Evolutionary conservation across 2,797 vertebrate genomes (phyloP), one percentile per base, ranked within the genome.

Genomic region (Carduelis carduelis): DNA sequence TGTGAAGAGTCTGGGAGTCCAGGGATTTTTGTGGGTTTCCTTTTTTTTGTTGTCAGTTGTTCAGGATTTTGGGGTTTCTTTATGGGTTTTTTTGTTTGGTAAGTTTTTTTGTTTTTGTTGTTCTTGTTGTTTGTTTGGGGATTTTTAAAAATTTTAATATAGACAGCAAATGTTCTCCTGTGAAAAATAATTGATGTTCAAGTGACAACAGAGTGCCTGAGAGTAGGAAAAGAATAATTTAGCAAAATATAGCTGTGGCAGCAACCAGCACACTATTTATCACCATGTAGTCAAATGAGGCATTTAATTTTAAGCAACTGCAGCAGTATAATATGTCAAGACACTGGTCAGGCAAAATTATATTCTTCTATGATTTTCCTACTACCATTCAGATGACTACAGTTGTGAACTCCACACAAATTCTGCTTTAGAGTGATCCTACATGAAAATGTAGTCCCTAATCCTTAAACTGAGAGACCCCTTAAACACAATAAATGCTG

Each of bases 21-120:
- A 23, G n/a, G 15, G 11, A 26, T 19, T 59, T 77, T 59, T 66
- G 16, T 41, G 24, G 1, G 0, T 4, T 27, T 41, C 8, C 7
- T 39, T 34, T 47, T 37, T 69, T 2, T 23, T 20, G 3, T 23
- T 35, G 9, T 17, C 4, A 0, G 4, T 5, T 21, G 5, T 24
- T 59, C 30, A 0, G 2, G 15, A n/a, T n/a, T n/a, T n/a, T n/a
- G n/a, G 37, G 37, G 37, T 12, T 23, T 21, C 8, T 50, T 18
- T 60, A 3, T 28, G 14, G 11, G 4, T 5, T 17, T 5, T 17
- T 5, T 17, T 53, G 32, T 14, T 30, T 9, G 20, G 41, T 17
- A 28, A 28, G 14, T 11, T 22, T 6, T 37, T 8, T 43, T 43
- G 18, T 9, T 43, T 43, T 53, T 56, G 14, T 24, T n/a, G 24